These are phyloP conservation scores for Prionailurus viverrinus DNA, from an alignment of 2,113 vertebrate species.

Conservation along the genomic window DNA sequence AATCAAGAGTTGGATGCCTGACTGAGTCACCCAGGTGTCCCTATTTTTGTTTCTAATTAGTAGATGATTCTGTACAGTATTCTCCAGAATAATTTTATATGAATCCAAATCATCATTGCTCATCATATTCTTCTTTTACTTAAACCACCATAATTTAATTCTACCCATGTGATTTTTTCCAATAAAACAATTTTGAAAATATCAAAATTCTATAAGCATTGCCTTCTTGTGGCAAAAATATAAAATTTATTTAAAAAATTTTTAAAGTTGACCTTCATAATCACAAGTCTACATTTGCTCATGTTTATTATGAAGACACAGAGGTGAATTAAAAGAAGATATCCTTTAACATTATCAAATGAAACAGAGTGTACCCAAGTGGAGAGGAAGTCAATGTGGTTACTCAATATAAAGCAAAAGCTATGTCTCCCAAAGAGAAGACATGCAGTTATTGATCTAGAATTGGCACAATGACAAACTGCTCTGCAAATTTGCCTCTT, in stretches of 20 bases:
- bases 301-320: constrained; percentile 1
- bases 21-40: too few species aligned
- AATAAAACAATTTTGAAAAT: constrained; percentile 9
- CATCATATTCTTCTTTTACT: not conserved
- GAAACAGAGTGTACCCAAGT: constrained; percentile 55
- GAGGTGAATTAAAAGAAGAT: not conserved
- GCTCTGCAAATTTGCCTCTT: constrained; percentile 70
- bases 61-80: not conserved
- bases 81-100: not conserved
- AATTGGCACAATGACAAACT: constrained; percentile 74
- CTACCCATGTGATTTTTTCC: constrained; percentile 48
- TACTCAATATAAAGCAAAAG: not conserved
- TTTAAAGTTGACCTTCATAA: not conserved
- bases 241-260: not conserved
- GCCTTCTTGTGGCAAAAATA: constrained; percentile 21
- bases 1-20: too few species aligned
- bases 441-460: constrained; percentile 62
- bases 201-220: not conserved
- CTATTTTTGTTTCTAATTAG: not conserved
- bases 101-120: not conserved
- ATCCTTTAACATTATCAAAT: not conserved
- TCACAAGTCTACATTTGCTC: constrained; percentile 26
- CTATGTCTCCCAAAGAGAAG: not conserved
- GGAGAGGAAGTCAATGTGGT: not conserved
- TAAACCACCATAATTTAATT: not conserved